phyloP scores from a whole-genome alignment of 2,113 vertebrate species.

The Ictalurus furcatus region DNA sequence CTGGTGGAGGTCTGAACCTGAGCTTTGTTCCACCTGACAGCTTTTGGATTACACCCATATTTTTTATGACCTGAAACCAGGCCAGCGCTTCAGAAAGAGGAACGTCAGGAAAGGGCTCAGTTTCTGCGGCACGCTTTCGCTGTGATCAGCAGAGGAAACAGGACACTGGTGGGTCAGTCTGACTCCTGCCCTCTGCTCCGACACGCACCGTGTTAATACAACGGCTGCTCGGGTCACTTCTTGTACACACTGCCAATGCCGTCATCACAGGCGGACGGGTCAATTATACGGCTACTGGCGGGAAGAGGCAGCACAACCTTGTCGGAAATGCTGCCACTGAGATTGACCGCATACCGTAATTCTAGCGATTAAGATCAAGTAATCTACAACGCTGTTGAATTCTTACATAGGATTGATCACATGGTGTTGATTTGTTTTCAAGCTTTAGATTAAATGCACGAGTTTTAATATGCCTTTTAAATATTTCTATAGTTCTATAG shows the following conservation, averaged over 20 bases:
- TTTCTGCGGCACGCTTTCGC: constrained; percentile 28
- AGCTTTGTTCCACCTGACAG: constrained; percentile 24
- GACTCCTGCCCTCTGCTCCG: constrained; percentile 37
- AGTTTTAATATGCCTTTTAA: background rate
- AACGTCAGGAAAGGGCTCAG: background rate
- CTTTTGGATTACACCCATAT: background rate
- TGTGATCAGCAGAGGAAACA: constrained; percentile 47
- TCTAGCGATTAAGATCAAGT: background rate
- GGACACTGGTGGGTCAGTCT: constrained; percentile 25
- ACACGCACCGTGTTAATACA: constrained; percentile 25
- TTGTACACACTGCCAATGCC: constrained; percentile 57
- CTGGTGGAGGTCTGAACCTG: background rate
- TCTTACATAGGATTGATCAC: background rate
- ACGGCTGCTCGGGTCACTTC: constrained; percentile 50
- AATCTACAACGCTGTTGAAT: background rate
- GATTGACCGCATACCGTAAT: background rate
- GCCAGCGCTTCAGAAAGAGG: background rate
- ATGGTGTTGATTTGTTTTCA: background rate
- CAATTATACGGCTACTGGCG: constrained; percentile 26
- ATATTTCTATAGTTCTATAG: background rate
- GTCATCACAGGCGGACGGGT: constrained; percentile 54
- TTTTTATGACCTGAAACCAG: background rate
- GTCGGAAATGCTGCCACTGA: constrained; percentile 1
- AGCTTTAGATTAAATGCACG: background rate
- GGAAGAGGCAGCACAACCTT: constrained; percentile 9